Evolutionary conservation across 2,888 invertebrate genomes (phyloP).

Genomic region (Noctua pronuba): DNA sequence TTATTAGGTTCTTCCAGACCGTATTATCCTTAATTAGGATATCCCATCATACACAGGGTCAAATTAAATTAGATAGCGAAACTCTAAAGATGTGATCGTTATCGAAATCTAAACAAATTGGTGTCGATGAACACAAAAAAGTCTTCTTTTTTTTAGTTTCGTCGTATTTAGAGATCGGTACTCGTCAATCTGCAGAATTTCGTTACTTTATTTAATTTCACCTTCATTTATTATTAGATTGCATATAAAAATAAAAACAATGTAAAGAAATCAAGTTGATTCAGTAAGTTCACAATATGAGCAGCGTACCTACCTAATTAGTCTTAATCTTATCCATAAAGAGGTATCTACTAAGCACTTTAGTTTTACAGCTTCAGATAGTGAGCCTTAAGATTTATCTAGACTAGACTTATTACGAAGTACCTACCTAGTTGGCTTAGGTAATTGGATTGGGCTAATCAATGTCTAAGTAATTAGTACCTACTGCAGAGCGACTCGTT

Average conservation of each 20-base stretch:
- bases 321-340: slow-evolving; percentile 22
- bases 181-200: neutral
- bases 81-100: neutral
- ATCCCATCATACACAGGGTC: neutral
- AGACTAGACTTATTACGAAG: slow-evolving; percentile 27
- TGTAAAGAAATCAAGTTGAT: neutral
- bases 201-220: neutral
- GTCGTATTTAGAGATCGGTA: neutral
- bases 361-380: slow-evolving; percentile 47
- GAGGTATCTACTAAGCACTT: slow-evolving; percentile 6
- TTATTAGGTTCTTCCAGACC: neutral
- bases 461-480: slow-evolving; percentile 17
- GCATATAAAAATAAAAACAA: neutral
- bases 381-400: slow-evolving; percentile 25
- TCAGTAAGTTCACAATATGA: slow-evolving; percentile 2
- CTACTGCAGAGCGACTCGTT: neutral
- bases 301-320: neutral
- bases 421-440: slow-evolving; percentile 12
- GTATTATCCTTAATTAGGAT: neutral
- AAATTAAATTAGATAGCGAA: neutral
- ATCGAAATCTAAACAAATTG: neutral
- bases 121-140: neutral
- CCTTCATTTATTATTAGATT: neutral
- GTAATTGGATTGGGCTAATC: slow-evolving; percentile 38
- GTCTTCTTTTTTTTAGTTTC: neutral